A percentile compares a stretch with the other conserved stretches of the same genome.
Conservation (phyloP, 2,888 invertebrate genomes). For the Malthinus flaveolus region DNA sequence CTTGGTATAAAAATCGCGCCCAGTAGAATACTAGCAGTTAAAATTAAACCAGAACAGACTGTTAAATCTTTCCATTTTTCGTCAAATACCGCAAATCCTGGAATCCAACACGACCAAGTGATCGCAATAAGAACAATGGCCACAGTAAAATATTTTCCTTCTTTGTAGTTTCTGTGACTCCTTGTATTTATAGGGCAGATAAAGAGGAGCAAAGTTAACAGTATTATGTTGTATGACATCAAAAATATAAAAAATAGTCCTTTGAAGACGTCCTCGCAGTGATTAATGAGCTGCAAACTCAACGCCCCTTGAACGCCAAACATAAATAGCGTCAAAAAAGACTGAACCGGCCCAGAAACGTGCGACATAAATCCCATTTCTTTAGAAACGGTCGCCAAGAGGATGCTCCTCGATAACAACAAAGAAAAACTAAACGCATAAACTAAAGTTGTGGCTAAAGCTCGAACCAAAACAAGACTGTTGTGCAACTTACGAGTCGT, state of each 20-base stretch:
- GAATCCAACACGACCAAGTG: conserved; percentile 66
- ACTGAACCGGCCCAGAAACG: conserved; percentile 70
- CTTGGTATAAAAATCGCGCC: conserved; percentile 69
- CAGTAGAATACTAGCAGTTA: conserved; percentile 65
- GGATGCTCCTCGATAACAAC: conserved; percentile 65
- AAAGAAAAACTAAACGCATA: conserved; percentile 67
- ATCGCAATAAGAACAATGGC: conserved; percentile 59
- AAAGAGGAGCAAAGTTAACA: conserved; percentile 61
- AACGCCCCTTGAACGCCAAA: conserved; percentile 63
- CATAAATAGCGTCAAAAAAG: conserved; percentile 66
- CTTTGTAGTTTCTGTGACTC: conserved; percentile 69
- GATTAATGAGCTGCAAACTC: conserved; percentile 55
- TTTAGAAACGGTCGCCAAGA: conserved; percentile 67
- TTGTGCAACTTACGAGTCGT: conserved; percentile 36
- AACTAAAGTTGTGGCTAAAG: conserved; percentile 62
- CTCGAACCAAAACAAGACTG: conserved; percentile 60
- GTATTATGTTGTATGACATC: conserved; percentile 64
- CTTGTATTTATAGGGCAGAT: conserved; percentile 65
- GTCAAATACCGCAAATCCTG: conserved; percentile 58
- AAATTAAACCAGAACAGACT: conserved; percentile 63
- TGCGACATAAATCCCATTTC: conserved; percentile 71
- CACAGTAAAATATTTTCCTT: conserved; percentile 63
- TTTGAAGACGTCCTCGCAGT: conserved; percentile 57
- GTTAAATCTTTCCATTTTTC: conserved; percentile 62
- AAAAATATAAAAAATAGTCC: conserved; percentile 55